Conservation (phyloP, 1,140 invertebrate genomes). For the Drosophila watanabei region DNA sequence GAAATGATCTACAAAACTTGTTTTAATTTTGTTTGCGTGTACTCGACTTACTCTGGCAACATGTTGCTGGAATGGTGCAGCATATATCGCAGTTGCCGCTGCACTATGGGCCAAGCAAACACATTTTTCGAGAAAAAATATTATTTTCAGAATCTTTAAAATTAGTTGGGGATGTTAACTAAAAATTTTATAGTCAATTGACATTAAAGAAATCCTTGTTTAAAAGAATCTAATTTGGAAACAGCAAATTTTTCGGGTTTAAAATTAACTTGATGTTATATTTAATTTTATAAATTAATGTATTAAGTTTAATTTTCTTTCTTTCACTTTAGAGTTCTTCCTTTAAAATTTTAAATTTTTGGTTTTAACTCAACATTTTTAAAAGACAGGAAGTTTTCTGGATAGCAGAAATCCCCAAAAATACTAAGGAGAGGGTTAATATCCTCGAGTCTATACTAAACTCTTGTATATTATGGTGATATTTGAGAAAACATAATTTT, state of each 20-base stretch:
- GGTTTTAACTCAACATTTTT: not conserved
- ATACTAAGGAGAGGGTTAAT: no score
- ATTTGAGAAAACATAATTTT: no score
- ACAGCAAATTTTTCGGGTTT: not conserved
- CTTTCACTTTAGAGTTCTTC: no score
- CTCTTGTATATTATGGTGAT: no score
- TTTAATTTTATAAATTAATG: not conserved
- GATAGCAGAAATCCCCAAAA: no score
- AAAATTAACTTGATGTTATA: not conserved
- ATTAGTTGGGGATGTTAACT: no score
- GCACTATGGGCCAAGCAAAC: not conserved
- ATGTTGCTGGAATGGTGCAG: conserved; percentile 30
- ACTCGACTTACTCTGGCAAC: conserved; percentile 21
- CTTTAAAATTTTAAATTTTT: not conserved
- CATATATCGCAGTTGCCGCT: conserved; percentile 6
- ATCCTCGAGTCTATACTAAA: no score
- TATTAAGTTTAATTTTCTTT: no score
- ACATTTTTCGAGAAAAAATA: not conserved
- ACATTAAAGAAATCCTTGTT: no score
- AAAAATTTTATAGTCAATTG: no score
- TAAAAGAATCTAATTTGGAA: no score
- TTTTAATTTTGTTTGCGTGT: conserved; percentile 19
- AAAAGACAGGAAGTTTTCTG: not conserved
- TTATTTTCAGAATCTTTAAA: no score
- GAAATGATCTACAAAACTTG: conserved; percentile 17